Base-by-base conservation (phyloP, 2,888 invertebrate species). In the Agrotis exclamationis region DNA sequence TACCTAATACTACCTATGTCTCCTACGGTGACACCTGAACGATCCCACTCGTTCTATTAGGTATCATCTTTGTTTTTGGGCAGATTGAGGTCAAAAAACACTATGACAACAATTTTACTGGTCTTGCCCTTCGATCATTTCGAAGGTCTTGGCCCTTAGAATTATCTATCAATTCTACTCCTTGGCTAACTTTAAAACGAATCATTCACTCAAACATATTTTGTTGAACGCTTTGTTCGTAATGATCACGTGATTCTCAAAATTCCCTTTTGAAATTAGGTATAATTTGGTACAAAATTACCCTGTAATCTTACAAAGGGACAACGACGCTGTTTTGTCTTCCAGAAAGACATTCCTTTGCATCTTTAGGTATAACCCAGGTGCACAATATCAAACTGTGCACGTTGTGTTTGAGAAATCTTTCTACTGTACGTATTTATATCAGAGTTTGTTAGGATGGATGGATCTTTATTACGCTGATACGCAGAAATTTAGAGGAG, bases 261-360 rank as follows among this genome's bases (percentile, higher is more conserved):
- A 78, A 82, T 28, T 67, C 48, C 24, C 39, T 53, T 16, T 57
- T n/a, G n/a, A n/a, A n/a, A n/a, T n/a, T n/a, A n/a, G 14, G 50
- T 56, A 14, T 57, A 47, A 74, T 81, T 74, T 77, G 22, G 16
- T 59, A 22, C 48, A 39, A 82, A 78, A 74, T 82, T 68, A 63
- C 79, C 63, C 74, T 59, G 51, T 65, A 72, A 82, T 84, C 67
- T 68, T 5, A 45, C 22, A 47, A 47, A 50, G 51, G 5, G 20
- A 50, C 22, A 56, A 45, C 20, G 70, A 44, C 22, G 45, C 18
- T 54, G 16, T 53, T 22, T 66, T 63, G 6, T 24, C 60, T 66
- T 65, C 44, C 63, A 54, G 53, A 64, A 54, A 67, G 57, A 47
- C 45, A 16, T 54, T 70, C 13, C 39, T 18, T 22, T 1, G 20